These are phyloP conservation scores for Dyspetes luteomarginatus DNA, from an alignment of 2,888 invertebrate genomes.

Conservation along the genomic window DNA sequence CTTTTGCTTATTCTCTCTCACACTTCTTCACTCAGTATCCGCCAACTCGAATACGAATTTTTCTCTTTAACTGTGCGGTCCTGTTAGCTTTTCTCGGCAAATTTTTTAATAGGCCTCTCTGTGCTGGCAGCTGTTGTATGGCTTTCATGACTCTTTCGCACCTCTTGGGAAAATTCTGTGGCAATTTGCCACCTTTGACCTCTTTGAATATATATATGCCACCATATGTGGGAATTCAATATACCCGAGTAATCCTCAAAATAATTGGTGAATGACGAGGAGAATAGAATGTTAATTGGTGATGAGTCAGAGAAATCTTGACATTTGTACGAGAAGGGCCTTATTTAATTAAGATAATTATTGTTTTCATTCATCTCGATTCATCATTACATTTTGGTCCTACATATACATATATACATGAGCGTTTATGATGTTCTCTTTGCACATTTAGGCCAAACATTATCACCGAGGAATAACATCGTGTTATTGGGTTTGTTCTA, in stretches of 20 bases:
- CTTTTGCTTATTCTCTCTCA: constrained; percentile 35
- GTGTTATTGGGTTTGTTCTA: constrained; percentile 15
- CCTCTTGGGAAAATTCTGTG: not conserved
- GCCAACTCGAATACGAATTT: constrained; percentile 11
- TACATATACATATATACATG: too few relatives aligned
- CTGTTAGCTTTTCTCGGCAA: constrained; percentile 46
- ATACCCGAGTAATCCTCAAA: too few relatives aligned
- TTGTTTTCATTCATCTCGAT: too few relatives aligned
- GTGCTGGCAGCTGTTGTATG: not conserved
- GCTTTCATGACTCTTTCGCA: not conserved
- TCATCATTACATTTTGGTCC: too few relatives aligned
- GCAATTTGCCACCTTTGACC: not conserved
- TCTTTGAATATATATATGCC: too few relatives aligned
- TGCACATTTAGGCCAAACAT: not conserved
- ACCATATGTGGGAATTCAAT: too few relatives aligned
- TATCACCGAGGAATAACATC: not conserved
- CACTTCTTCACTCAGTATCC: not conserved
- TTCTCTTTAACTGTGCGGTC: constrained; percentile 35
- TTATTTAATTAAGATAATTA: too few relatives aligned
- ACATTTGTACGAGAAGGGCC: too few relatives aligned
- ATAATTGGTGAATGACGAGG: too few relatives aligned
- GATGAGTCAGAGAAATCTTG: too few relatives aligned
- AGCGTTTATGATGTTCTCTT: too few relatives aligned
- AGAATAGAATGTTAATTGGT: too few relatives aligned
- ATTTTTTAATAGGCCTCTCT: constrained; percentile 54